These are phyloP conservation scores for Archilochus colubris DNA, from an alignment of 2,113 vertebrate species.

Conservation along the genomic window DNA sequence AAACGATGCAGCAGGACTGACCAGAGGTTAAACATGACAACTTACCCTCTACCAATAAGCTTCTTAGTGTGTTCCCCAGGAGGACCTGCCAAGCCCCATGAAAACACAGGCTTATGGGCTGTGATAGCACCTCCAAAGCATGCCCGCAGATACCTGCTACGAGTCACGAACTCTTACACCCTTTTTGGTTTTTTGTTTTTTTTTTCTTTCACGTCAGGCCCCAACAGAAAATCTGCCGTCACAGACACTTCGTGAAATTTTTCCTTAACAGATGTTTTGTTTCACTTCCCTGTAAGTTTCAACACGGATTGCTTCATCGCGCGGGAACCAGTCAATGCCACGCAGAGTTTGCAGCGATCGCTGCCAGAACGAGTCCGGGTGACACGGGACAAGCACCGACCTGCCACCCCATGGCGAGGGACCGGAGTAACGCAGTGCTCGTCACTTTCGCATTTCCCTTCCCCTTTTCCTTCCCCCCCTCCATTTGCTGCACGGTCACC, in stretches of 20 bases:
- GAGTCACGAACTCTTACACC: fast-evolving
- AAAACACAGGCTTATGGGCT: neutral
- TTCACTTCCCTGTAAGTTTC: slow-evolving; percentile 60
- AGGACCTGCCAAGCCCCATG: fast-evolving
- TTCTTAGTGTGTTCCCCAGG: neutral
- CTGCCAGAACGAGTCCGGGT: neutral
- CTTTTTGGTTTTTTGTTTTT: no score
- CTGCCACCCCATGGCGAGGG: fast-evolving
- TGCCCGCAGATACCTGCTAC: fast-evolving
- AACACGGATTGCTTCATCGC: slow-evolving; percentile 25
- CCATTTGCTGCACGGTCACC: neutral
- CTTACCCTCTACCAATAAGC: fast-evolving
- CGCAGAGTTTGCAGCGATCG: neutral
- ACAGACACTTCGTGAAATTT: slow-evolving; percentile 23
- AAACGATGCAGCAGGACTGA: neutral
- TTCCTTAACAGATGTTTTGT: neutral
- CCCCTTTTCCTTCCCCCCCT: no score
- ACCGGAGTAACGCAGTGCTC: fast-evolving
- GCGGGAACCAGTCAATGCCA: neutral
- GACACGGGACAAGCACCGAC: neutral
- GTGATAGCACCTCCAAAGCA: no score
- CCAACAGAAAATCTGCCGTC: neutral
- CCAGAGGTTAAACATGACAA: no score
- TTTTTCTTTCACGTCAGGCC: neutral
- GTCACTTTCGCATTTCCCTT: neutral